Base-by-base conservation (phyloP, 2,888 invertebrate genomes). In the Fissipunctia ypsillon region DNA sequence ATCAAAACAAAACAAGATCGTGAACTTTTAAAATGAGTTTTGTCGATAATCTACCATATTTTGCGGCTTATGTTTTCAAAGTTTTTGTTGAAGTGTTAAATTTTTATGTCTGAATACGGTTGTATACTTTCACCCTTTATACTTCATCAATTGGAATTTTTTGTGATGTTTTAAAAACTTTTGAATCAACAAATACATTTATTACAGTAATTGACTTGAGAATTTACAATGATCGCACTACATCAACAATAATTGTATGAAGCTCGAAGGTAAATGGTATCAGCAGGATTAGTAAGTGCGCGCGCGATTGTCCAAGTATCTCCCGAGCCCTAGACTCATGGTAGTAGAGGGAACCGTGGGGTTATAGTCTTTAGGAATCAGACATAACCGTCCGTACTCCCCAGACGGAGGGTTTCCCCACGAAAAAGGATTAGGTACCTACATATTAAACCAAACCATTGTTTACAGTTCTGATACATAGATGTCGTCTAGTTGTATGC, bases 401-500 rank as follows among this genome's bases (percentile, higher is more conserved):
- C 6, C 7, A 19, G 4, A 35, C 5, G 9, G 52, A 52, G 5
- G 5, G 52, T 25, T 52, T 52, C 25, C 5, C 5, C 14, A 52
- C 52, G 14, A 25, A 52, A 16, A 35, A 50, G 16, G 5, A n/a
- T 16, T 65, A 22, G 4, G 9, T 16, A 41, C 14, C 2, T 12
- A 22, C 7, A 16, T 10, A 31, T 4, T 2, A 57, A 52, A 38
- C 59, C 16, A 56, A 38, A 48, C 31, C 12, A 54, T 48, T 69
- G 31, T 69, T 48, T 41, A 48, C 31, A 52, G 2, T 60, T 19
- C 16, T 69, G 14, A 35, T 25, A 72, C 35, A 77, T 19, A 10
- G 3, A 28, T 28, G n/a, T 54, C 14, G 38, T 72, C 67, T 45
- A 65, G 80, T 54, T 35, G 50, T 68, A 64, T 73, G 63, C 31